These are phyloP conservation scores for Centropristis striata DNA, from an alignment of 2,113 vertebrate genomes.

Conservation along the genomic window DNA sequence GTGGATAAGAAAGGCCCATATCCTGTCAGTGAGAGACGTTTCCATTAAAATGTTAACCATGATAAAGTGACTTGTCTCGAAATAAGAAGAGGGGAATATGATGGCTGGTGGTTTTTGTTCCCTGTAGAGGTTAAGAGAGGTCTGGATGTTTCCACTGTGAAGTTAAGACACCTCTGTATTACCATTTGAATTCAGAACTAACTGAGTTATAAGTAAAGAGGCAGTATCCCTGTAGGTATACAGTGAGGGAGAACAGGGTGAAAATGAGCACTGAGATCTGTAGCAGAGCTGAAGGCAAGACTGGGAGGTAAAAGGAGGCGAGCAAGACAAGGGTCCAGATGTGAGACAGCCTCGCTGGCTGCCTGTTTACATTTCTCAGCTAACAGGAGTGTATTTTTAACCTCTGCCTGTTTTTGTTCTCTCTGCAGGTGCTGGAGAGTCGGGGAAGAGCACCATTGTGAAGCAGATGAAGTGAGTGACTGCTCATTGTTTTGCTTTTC, in stretches of 20 bases:
- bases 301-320: constrained; percentile 25
- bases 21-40: constrained; percentile 53
- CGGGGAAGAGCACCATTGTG: constrained; percentile 97
- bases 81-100: not conserved
- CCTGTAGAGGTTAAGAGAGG: constrained; percentile 3
- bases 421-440: constrained; percentile 93
- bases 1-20: constrained; percentile 63
- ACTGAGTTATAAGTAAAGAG: not conserved
- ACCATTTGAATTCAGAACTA: constrained; percentile 15
- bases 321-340: constrained; percentile 66
- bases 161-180: constrained; percentile 7
- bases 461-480: constrained; percentile 98
- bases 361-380: constrained; percentile 76
- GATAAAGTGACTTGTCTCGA: constrained; percentile 39
- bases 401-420: constrained; percentile 81
- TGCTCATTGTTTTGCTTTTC: constrained; percentile 72
- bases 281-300: constrained; percentile 10
- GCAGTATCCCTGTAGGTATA: constrained; percentile 2
- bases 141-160: not conserved
- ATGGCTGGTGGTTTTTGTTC: not conserved
- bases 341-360: constrained; percentile 64
- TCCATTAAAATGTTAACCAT: constrained; percentile 59
- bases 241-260: constrained; percentile 19
- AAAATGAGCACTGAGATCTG: constrained; percentile 36
- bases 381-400: constrained; percentile 82